Percentiles rank a stretch among this genome's conserved stretches.
Evolutionary conservation across 2,888 invertebrate genomes (phyloP).

Genomic region (Hypena proboscidalis): DNA sequence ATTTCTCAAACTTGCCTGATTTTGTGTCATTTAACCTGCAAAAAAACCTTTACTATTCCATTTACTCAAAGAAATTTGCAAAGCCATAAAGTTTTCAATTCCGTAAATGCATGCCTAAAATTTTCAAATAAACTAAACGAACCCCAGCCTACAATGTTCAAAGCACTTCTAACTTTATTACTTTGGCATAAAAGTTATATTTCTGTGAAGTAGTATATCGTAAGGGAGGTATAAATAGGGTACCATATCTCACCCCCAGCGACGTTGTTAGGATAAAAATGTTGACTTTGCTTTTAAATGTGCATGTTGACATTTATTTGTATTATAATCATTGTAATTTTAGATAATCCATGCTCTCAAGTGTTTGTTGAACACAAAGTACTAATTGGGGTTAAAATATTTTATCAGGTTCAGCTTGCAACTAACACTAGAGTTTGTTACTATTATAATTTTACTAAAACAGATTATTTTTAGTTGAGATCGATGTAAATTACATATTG

Average conservation of each 20-base stretch:
- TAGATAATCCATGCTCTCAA: conserved; percentile 37
- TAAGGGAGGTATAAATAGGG: conserved; percentile 43
- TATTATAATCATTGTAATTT: conserved; percentile 59
- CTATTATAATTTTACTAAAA: no score
- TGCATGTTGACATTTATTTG: conserved; percentile 68
- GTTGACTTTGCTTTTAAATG: conserved; percentile 66
- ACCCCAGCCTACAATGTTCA: conserved; percentile 18
- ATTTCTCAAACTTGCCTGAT: no score
- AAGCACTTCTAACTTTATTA: conserved; percentile 22
- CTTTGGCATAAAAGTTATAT: conserved; percentile 18
- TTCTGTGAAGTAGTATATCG: conserved; percentile 8
- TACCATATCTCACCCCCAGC: conserved; percentile 46
- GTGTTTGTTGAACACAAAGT: conserved; percentile 32
- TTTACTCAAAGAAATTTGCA: conserved; percentile 36
- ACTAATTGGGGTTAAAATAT: conserved; percentile 20
- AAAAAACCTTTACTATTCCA: no score
- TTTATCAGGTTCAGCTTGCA: no score
- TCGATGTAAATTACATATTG: no score
- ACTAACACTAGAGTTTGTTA: no score
- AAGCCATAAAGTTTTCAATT: conserved; percentile 59
- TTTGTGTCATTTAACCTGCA: no score
- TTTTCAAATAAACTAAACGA: conserved; percentile 50
- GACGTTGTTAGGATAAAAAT: conserved; percentile 64
- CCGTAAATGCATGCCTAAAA: conserved; percentile 63
- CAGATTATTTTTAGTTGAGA: no score